phyloP scores from a whole-genome alignment of 92 coral and sea anemone genomes.

The Metridium senile region DNA sequence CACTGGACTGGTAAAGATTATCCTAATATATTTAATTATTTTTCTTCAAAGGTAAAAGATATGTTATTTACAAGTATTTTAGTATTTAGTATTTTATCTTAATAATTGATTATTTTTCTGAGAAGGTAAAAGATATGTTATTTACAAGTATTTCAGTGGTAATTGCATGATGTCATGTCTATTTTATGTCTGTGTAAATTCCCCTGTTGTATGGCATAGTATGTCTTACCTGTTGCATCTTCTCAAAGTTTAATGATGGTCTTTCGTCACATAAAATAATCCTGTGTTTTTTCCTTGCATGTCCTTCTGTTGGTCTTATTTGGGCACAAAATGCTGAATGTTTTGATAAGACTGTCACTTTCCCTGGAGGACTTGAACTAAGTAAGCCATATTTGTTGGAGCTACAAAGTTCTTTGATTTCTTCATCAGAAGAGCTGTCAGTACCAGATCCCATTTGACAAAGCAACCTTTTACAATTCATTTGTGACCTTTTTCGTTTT shows the following conservation, averaged over 20 bases:
- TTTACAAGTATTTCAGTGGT: background rate
- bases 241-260: constrained; percentile 95
- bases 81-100: too few relatives aligned
- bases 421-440: constrained; percentile 99
- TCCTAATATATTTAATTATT: too few relatives aligned
- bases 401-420: constrained; percentile 90
- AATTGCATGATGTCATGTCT: background rate
- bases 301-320: constrained; percentile 78
- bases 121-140: too few relatives aligned
- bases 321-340: constrained; percentile 84
- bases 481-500: constrained; percentile 97
- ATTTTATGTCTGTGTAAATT: background rate
- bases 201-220: constrained; percentile 10
- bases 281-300: constrained; percentile 90
- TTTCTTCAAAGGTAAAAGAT: too few relatives aligned
- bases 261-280: constrained; percentile 79
- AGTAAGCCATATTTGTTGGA: constrained; percentile 50
- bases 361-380: constrained; percentile 90
- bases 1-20: too few relatives aligned
- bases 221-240: constrained; percentile 92
- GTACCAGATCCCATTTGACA: constrained; percentile 78
- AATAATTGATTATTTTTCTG: too few relatives aligned
- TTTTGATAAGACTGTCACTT: constrained; percentile 87
- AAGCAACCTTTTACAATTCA: constrained; percentile 66
- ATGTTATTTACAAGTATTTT: background rate